Conservation (phyloP, 2,888 invertebrate genomes). For the Catocala nupta region DNA sequence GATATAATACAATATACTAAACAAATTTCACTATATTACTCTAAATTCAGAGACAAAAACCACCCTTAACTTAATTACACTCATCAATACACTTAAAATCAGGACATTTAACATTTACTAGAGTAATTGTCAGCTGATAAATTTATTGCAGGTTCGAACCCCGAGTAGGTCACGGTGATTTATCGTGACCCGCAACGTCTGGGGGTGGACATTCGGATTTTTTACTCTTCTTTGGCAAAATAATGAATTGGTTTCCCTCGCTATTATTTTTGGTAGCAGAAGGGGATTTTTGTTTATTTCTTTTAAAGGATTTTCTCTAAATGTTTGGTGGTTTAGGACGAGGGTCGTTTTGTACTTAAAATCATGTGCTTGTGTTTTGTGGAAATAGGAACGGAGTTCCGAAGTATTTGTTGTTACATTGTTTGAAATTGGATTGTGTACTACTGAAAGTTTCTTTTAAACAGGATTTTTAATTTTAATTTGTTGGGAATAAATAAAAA, state of each 20-base stretch:
- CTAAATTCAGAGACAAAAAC: neutral
- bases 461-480: too few relatives aligned
- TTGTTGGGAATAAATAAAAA: too few relatives aligned
- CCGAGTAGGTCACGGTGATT: slow-evolving; percentile 55
- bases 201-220: slow-evolving; percentile 44
- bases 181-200: slow-evolving; percentile 46
- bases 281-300: slow-evolving; percentile 18
- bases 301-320: slow-evolving; percentile 17
- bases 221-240: slow-evolving; percentile 43
- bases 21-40: neutral
- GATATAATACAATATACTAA: neutral
- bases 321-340: slow-evolving; percentile 13
- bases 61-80: slow-evolving; percentile 12
- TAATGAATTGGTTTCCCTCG: slow-evolving; percentile 41
- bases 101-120: slow-evolving; percentile 44
- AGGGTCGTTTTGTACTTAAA: neutral
- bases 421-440: too few relatives aligned
- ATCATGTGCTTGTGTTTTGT: slow-evolving; percentile 1
- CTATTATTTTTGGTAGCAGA: slow-evolving; percentile 28
- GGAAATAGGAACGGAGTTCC: neutral
- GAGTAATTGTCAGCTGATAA: slow-evolving; percentile 69
- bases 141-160: slow-evolving; percentile 65
- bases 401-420: neutral
- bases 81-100: slow-evolving; percentile 36
- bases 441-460: too few relatives aligned